A percentile compares a stretch with the other conserved stretches of the same genome.
Evolutionary conservation across 2,113 vertebrate genomes (phyloP).

Genomic region (Seriola rivoliana): DNA sequence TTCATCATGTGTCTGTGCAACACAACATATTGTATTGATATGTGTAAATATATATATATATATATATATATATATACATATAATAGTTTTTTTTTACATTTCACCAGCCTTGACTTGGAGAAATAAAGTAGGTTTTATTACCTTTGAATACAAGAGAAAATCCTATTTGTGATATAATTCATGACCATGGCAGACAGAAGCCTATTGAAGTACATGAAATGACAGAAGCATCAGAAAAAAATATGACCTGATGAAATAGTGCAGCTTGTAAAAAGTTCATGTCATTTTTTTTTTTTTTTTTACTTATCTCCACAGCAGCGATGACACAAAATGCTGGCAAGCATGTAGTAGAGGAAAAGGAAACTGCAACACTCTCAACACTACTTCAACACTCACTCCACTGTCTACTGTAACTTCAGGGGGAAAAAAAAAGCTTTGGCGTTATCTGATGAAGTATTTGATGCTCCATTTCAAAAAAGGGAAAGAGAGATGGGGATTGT

Average conservation of each 20-base stretch:
- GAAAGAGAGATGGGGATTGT: background rate
- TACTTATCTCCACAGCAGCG: conserved; percentile 19
- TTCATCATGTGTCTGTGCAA: background rate
- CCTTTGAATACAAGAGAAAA: background rate
- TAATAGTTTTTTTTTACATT: background rate
- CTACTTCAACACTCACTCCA: too few relatives aligned
- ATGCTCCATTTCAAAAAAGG: background rate
- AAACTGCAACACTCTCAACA: conserved; percentile 19
- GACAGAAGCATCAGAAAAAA: conserved; percentile 17
- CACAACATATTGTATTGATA: background rate
- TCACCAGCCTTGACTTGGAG: background rate
- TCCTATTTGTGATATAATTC: background rate
- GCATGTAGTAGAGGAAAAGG: conserved; percentile 39
- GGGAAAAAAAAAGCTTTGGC: background rate
- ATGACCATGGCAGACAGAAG: conserved; percentile 7
- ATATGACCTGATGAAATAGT: background rate
- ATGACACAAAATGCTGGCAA: conserved; percentile 34
- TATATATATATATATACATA: too few relatives aligned
- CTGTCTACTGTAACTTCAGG: background rate
- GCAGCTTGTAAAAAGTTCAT: conserved; percentile 5
- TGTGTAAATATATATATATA: too few relatives aligned
- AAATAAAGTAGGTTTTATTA: background rate
- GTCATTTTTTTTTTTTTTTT: background rate
- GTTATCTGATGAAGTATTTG: conserved; percentile 11
- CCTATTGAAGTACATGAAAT: background rate